Percentiles rank a stretch among this genome's conserved stretches.
Evolutionary conservation across 2,888 invertebrate genomes (phyloP).

Genomic region (Diaperis boleti): DNA sequence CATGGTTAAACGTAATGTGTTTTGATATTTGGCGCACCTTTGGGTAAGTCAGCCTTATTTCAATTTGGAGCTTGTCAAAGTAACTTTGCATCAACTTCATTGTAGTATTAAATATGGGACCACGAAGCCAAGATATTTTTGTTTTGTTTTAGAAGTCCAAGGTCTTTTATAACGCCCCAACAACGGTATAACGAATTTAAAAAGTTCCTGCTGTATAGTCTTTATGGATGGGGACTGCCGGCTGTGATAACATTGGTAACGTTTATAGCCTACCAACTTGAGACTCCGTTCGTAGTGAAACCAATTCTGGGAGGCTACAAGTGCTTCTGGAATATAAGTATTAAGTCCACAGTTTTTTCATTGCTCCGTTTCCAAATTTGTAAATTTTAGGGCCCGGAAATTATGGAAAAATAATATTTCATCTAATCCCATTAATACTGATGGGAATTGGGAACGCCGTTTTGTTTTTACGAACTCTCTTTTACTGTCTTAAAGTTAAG

Average conservation of each 20-base stretch:
- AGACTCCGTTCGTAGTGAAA: conserved; percentile 67
- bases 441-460: conserved; percentile 73
- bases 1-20: conserved; percentile 55
- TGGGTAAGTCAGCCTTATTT: conserved; percentile 48
- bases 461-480: conserved; percentile 75
- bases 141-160: conserved; percentile 49
- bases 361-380: no score
- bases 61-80: neutral
- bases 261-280: conserved; percentile 34
- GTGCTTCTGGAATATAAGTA: conserved; percentile 78
- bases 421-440: conserved; percentile 69
- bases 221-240: conserved; percentile 80
- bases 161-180: conserved; percentile 51
- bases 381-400: conserved; percentile 40
- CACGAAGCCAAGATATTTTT: neutral
- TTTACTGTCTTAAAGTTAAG: conserved; percentile 79
- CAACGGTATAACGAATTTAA: conserved; percentile 67
- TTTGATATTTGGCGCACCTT: conserved; percentile 55
- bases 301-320: conserved; percentile 73
- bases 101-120: no score
- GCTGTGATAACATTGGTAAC: conserved; percentile 70
- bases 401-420: conserved; percentile 45
- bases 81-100: no score
- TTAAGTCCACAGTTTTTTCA: no score
- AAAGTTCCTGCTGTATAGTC: conserved; percentile 74